phyloP scores from a whole-genome alignment of 2,888 invertebrate genomes.

The Zonitis immaculata region DNA sequence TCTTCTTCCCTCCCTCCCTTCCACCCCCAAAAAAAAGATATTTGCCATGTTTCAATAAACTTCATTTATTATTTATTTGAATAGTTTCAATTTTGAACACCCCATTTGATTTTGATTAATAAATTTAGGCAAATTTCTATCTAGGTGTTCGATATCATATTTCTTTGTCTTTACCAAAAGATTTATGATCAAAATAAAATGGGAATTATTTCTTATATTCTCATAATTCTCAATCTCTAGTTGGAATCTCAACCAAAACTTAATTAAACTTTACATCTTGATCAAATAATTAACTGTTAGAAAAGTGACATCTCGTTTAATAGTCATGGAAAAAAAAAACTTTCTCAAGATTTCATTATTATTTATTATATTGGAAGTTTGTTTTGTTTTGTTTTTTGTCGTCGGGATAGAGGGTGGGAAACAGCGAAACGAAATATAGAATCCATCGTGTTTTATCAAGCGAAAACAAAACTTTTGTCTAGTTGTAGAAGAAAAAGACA shows the following conservation, averaged over 20 bases:
- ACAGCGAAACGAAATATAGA: background rate
- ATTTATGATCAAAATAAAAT: constrained; percentile 23
- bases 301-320: constrained; percentile 19
- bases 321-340: too few relatives aligned
- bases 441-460: background rate
- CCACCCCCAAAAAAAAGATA: too few relatives aligned
- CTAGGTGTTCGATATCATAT: background rate
- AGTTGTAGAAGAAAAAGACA: too few relatives aligned
- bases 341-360: background rate
- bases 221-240: constrained; percentile 23
- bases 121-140: too few relatives aligned
- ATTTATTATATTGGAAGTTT: background rate
- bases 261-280: constrained; percentile 32
- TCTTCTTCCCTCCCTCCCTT: too few relatives aligned
- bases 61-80: too few relatives aligned
- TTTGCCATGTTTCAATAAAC: too few relatives aligned
- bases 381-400: too few relatives aligned
- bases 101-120: too few relatives aligned
- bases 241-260: constrained; percentile 24
- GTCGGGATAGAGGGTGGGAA: background rate
- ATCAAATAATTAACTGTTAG: constrained; percentile 25
- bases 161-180: background rate
- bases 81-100: too few relatives aligned
- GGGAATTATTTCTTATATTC: constrained; percentile 24
- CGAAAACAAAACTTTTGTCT: background rate